Evolutionary conservation across 1,140 invertebrate genomes (phyloP), one percentile per base, ranked within the genome.

Genomic region (Drosophila neocordata): DNA sequence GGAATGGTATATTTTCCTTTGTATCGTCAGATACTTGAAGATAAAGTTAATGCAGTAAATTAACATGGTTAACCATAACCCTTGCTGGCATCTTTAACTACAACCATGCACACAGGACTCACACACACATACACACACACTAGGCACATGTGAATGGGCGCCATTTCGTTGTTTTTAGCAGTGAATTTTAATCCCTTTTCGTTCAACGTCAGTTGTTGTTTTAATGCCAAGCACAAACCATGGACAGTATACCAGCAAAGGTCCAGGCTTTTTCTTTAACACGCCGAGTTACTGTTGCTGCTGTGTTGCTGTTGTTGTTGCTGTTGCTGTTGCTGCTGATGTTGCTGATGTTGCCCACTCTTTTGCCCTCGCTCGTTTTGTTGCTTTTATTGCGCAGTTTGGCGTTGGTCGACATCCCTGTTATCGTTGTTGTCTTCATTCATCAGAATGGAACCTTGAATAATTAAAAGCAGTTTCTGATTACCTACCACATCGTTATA

Each of bases 381-480:
- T 65, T 74, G 85, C 81, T 70, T 81, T 85, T 89, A 77, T 88
- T 84, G 77, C 80, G 69, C 87, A 65, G 81, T 87, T 90, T 81
- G 77, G 74, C 78, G 70, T 61, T 87, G 74, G 77, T 66, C 61
- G 71, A 58, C 60, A 69, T 71, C 69, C 37, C 48, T 68, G 82
- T 81, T 85, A 71, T 74, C 71, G 79, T 72, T 80, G 67, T 82
- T 89, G 87, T 89, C 83, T 84, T 89, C 84, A 89, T 89, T 89
- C 84, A 89, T 89, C 84, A 89, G 84, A 89, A 89, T 89, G 84
- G 84, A 89, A 89, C 84, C 84, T 89, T 89, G 84, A 89, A 89
- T 89, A 89, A 89, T 89, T 89, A 89, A 87, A 89, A 89, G 79
- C 84, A 80, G 84, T 84, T 89, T 89, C 84, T 89, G 84, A 89